phyloP scores from a whole-genome alignment of 2,888 invertebrate species.

The Stramonita haemastoma region DNA sequence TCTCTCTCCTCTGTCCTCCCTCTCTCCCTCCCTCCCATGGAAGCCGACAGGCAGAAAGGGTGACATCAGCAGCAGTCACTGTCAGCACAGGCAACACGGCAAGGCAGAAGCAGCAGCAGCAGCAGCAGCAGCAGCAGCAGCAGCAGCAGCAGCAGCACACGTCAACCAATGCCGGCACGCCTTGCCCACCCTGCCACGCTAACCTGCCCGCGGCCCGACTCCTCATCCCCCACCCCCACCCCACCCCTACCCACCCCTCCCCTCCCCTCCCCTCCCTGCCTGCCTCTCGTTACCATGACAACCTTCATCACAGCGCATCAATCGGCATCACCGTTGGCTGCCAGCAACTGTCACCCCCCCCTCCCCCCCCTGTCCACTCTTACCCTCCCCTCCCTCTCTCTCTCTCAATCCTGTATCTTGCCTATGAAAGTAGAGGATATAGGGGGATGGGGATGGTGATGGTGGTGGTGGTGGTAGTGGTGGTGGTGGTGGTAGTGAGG shows the following conservation, averaged over 20 bases:
- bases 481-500: background rate
- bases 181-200: slow-evolving; percentile 21
- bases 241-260: background rate
- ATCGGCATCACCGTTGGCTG: slow-evolving; percentile 25
- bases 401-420: background rate
- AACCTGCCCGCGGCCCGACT: background rate
- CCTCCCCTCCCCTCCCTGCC: background rate
- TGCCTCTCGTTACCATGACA: slow-evolving; percentile 18
- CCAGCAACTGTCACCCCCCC: background rate
- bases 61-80: slow-evolving; percentile 32
- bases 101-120: slow-evolving; percentile 14
- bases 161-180: slow-evolving; percentile 28
- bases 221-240: background rate
- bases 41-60: background rate
- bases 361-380: background rate
- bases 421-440: background rate
- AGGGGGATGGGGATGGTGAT: background rate
- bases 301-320: slow-evolving; percentile 27
- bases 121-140: background rate
- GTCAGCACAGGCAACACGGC: background rate
- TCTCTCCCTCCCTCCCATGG: background rate
- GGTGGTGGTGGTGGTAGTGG: background rate
- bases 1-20: background rate
- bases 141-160: slow-evolving; percentile 1
- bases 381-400: background rate